phyloP scores from a whole-genome alignment of 2,113 vertebrate genomes.

The Addax nasomaculatus region DNA sequence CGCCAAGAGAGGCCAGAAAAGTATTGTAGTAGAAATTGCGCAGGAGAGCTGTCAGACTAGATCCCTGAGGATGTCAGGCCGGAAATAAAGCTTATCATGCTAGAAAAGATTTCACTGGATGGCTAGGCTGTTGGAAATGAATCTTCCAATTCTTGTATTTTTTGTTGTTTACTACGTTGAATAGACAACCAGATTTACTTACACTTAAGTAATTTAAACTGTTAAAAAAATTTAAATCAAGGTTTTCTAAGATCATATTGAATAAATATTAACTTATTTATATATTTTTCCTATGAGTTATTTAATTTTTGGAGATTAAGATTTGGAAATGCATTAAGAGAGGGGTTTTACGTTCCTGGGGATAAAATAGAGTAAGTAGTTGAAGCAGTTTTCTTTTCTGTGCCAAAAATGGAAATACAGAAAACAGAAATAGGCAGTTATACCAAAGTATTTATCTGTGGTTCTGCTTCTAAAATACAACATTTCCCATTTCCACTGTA shows the following conservation, averaged over 20 bases:
- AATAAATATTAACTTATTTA: background rate
- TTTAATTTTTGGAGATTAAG: slow-evolving; percentile 26
- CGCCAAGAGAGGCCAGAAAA: slow-evolving; percentile 18
- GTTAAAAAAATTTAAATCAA: background rate
- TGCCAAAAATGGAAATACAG: background rate
- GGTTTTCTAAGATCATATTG: background rate
- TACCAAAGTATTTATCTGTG: slow-evolving; percentile 9
- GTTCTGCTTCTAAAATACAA: background rate
- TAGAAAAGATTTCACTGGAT: background rate
- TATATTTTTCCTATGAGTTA: background rate
- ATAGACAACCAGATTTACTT: background rate
- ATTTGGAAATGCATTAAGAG: background rate
- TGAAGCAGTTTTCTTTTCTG: background rate
- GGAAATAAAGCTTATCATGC: slow-evolving; percentile 19
- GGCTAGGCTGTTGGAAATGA: background rate
- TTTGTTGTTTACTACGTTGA: background rate
- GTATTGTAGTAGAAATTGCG: slow-evolving; percentile 33
- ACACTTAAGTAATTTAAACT: background rate
- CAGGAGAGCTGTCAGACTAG: slow-evolving; percentile 35
- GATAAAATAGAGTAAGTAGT: background rate
- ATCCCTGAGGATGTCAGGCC: slow-evolving; percentile 38
- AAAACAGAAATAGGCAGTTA: background rate
- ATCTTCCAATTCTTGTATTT: background rate
- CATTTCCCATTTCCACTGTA: background rate
- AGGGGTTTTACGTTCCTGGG: background rate